Percentiles rank a stretch among this genome's conserved stretches.
Conservation (phyloP, 2,113 vertebrate species). For the Balaeniceps rex region DNA sequence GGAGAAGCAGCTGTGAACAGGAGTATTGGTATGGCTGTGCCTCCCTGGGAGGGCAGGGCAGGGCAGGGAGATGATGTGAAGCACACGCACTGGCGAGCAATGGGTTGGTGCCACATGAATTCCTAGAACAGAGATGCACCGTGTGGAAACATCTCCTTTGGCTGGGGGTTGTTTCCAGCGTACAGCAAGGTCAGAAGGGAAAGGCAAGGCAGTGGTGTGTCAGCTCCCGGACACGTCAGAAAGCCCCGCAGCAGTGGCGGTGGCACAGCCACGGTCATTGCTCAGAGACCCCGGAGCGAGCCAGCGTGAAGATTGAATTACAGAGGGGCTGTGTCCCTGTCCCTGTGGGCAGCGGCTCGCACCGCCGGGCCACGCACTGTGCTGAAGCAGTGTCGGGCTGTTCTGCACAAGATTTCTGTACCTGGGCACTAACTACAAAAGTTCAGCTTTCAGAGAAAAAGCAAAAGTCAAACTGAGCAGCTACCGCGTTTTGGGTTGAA, state of each 20-base stretch:
- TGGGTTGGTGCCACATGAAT: background rate
- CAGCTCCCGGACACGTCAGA: background rate
- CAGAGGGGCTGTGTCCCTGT: rapidly evolving
- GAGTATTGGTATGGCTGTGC: too few species aligned
- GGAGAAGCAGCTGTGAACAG: background rate
- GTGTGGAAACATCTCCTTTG: background rate
- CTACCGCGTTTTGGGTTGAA: background rate
- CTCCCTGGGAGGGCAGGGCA: background rate
- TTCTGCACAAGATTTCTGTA: background rate
- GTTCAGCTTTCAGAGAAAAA: background rate
- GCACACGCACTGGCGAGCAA: background rate
- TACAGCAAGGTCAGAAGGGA: background rate
- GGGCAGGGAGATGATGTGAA: background rate
- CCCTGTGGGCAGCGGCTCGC: background rate
- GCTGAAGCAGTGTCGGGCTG: background rate
- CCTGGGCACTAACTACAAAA: background rate
- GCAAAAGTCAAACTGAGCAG: background rate
- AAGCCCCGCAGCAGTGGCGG: background rate
- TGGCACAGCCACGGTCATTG: background rate
- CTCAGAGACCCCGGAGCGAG: background rate
- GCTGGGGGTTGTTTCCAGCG: background rate
- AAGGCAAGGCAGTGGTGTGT: background rate
- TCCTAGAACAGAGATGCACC: background rate
- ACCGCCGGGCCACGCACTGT: rapidly evolving
- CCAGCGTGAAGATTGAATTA: background rate